These are phyloP conservation scores for Elysia crispata DNA, from an alignment of 2,888 invertebrate genomes.

Conservation along the genomic window DNA sequence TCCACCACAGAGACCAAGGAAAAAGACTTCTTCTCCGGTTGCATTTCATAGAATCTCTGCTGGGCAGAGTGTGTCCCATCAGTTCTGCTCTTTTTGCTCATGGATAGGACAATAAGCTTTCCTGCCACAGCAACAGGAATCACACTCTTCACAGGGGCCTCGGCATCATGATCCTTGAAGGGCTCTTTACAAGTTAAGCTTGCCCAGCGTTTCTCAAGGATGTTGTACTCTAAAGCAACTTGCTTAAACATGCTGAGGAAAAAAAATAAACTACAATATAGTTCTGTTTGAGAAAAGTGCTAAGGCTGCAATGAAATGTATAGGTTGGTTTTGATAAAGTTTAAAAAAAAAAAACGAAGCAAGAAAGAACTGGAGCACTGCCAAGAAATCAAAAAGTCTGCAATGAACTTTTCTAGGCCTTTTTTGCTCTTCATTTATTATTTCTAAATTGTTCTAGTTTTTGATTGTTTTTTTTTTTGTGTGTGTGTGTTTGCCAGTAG, in stretches of 20 bases:
- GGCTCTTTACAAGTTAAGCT: background rate
- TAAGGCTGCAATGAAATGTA: too few species aligned
- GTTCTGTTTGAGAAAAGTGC: too few species aligned
- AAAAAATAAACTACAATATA: constrained; percentile 5
- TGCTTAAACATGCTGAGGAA: constrained; percentile 11
- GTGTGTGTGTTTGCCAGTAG: too few species aligned
- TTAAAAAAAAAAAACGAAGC: too few species aligned
- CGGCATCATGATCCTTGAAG: constrained; percentile 17
- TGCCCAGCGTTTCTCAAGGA: background rate
- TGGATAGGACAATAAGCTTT: constrained; percentile 41
- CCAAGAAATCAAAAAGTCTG: too few species aligned
- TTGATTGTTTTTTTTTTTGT: too few species aligned
- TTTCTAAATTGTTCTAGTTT: too few species aligned
- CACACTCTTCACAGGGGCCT: constrained; percentile 38
- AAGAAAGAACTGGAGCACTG: too few species aligned
- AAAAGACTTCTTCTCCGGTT: constrained; percentile 6
- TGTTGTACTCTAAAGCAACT: constrained; percentile 31
- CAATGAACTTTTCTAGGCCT: too few species aligned
- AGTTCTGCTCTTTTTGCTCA: constrained; percentile 26
- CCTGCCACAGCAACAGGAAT: constrained; percentile 35
- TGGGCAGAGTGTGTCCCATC: constrained; percentile 33
- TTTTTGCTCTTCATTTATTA: too few species aligned
- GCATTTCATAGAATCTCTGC: constrained; percentile 35
- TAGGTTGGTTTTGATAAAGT: too few species aligned
- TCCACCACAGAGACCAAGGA: background rate